These are phyloP conservation scores for Stenodera caucasica DNA, from an alignment of 2,888 invertebrate genomes.

Conservation along the genomic window DNA sequence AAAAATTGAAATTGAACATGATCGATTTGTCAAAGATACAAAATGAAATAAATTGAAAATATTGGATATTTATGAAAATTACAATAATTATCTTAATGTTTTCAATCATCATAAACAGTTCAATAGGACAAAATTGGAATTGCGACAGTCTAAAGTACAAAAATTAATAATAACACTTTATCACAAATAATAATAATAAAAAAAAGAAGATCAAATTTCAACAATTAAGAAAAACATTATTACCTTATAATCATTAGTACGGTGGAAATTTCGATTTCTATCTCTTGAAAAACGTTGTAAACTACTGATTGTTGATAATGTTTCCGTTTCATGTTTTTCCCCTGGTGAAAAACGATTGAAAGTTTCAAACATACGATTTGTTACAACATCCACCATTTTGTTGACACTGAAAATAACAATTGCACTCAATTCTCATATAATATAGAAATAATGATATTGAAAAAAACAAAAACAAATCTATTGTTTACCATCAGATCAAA, in stretches of 20 bases:
- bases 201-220: background rate
- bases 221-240: background rate
- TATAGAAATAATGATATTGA: constrained; percentile 9
- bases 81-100: no score
- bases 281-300: constrained; percentile 50
- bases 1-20: no score
- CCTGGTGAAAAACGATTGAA: constrained; percentile 57
- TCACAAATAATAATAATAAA: background rate
- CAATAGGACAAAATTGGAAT: background rate
- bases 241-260: background rate
- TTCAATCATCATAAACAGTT: background rate
- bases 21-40: no score
- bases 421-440: no score
- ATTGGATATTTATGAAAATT: no score
- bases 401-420: constrained; percentile 56
- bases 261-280: background rate
- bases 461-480: background rate
- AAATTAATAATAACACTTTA: background rate
- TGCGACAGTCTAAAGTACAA: background rate
- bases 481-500: background rate
- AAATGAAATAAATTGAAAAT: no score
- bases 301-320: constrained; percentile 48
- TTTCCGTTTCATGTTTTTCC: constrained; percentile 48
- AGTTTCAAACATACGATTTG: constrained; percentile 60
- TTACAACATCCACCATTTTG: constrained; percentile 63